Evolutionary conservation across 1,140 invertebrate species (phyloP).

Genomic region (Lanistes nyassanus): DNA sequence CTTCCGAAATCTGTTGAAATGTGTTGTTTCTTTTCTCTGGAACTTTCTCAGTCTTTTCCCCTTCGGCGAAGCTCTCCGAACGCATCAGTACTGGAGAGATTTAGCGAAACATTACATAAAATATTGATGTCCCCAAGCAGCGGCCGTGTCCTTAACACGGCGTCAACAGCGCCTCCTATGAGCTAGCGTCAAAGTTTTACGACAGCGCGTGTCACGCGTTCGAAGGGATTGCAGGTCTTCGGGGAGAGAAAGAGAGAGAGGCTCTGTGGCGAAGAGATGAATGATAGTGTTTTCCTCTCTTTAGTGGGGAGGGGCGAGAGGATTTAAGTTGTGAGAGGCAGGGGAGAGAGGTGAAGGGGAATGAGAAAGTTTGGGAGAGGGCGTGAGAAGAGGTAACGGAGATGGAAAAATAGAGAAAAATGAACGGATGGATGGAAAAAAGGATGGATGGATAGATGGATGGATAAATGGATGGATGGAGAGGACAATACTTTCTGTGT

Average conservation of each 20-base stretch:
- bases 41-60: too few relatives aligned
- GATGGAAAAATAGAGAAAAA: not conserved
- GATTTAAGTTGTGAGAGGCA: not conserved
- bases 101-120: not conserved
- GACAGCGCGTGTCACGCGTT: conserved; percentile 11
- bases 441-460: not conserved
- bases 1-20: too few relatives aligned
- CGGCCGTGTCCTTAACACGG: not conserved
- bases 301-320: not conserved
- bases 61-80: too few relatives aligned
- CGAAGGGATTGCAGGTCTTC: not conserved
- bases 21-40: too few relatives aligned
- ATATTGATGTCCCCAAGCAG: conserved; percentile 11
- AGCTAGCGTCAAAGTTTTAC: conserved; percentile 8
- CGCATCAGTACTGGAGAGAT: too few relatives aligned
- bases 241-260: not conserved
- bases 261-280: not conserved
- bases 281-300: not conserved
- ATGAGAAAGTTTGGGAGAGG: not conserved
- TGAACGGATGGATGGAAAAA: not conserved
- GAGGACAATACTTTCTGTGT: not conserved
- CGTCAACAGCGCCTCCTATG: not conserved
- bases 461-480: not conserved
- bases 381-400: not conserved
- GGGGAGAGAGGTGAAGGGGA: not conserved